These are phyloP conservation scores for Vultur gryphus DNA, from an alignment of 2,797 vertebrate genomes.

Conservation along the genomic window DNA sequence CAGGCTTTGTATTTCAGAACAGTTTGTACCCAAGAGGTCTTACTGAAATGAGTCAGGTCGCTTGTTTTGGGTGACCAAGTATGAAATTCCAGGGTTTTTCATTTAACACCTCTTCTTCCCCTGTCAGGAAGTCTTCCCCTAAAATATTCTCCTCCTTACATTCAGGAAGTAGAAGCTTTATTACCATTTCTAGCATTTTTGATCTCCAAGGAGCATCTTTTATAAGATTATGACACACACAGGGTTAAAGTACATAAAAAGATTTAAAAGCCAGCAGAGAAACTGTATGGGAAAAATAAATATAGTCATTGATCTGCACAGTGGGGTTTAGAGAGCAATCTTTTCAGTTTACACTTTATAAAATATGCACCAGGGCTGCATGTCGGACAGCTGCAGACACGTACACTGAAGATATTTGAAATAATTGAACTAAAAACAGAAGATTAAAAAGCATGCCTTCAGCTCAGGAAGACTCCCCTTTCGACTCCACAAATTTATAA, in stretches of 20 bases:
- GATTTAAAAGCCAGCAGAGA: slow-evolving; percentile 43
- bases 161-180: slow-evolving; percentile 34
- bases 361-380: slow-evolving; percentile 23
- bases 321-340: slow-evolving; percentile 37
- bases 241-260: slow-evolving; percentile 48
- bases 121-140: neutral
- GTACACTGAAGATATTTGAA: slow-evolving; percentile 31
- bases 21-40: neutral
- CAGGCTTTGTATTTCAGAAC: neutral
- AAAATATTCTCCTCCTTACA: neutral
- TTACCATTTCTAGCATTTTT: neutral
- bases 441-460: slow-evolving; percentile 48
- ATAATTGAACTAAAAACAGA: slow-evolving; percentile 55
- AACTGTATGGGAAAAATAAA: slow-evolving; percentile 41
- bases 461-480: slow-evolving; percentile 31
- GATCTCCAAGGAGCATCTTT: neutral
- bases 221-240: neutral
- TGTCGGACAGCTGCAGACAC: slow-evolving; percentile 54
- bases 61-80: slow-evolving; percentile 10
- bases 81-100: slow-evolving; percentile 4
- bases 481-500: slow-evolving; percentile 34
- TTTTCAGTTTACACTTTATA: slow-evolving; percentile 59
- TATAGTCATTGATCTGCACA: slow-evolving; percentile 44
- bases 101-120: slow-evolving; percentile 16
- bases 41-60: neutral